A percentile compares a stretch with the other conserved stretches of the same genome.
phyloP scores from a whole-genome alignment of 2,888 invertebrate genomes.

The Eupsilia transversa region DNA sequence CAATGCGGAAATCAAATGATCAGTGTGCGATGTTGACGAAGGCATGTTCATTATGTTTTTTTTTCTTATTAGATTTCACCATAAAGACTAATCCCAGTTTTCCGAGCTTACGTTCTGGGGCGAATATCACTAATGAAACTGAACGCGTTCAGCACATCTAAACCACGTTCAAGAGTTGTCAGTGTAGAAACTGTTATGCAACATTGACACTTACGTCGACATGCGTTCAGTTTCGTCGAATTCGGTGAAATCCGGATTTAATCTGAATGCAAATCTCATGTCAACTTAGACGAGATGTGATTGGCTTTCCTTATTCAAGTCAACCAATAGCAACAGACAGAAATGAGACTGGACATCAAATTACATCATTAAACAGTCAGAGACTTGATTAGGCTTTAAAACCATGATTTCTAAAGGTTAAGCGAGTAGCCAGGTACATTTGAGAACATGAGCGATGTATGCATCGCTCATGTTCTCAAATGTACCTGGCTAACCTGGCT shows the following conservation, averaged over 20 bases:
- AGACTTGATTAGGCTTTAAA: not conserved
- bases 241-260: not conserved
- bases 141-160: too few species aligned
- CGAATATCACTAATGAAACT: not conserved
- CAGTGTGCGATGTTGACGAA: not conserved
- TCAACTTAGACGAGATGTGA: not conserved
- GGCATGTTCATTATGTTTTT: not conserved
- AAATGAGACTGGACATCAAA: slow-evolving; percentile 1
- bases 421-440: too few species aligned
- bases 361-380: not conserved
- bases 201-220: too few species aligned
- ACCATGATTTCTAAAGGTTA: not conserved
- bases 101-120: not conserved
- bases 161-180: too few species aligned
- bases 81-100: not conserved
- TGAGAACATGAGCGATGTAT: too few species aligned
- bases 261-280: not conserved
- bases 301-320: slow-evolving; percentile 11
- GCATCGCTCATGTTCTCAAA: not conserved
- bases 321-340: slow-evolving; percentile 2
- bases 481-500: not conserved
- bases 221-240: too few species aligned
- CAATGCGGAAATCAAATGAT: slow-evolving; percentile 12
- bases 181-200: too few species aligned
- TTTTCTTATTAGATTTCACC: not conserved